These are phyloP conservation scores for Paragorgia papillata DNA, from an alignment of 92 coral and sea anemone species.

Conservation along the genomic window DNA sequence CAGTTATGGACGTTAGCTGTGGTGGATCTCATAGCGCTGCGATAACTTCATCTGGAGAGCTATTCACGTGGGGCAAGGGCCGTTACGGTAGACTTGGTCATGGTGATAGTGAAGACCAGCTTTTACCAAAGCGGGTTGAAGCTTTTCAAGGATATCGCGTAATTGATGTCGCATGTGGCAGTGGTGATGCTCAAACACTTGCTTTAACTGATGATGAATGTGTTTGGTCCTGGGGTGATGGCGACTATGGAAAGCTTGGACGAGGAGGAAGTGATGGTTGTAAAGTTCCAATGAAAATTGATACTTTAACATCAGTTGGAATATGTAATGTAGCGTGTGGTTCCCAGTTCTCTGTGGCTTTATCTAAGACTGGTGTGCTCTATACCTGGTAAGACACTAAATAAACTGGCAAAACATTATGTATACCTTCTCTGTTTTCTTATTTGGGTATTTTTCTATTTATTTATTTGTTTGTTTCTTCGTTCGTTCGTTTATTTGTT, in stretches of 20 bases:
- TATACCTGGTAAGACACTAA: conserved; percentile 81
- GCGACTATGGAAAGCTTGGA: conserved; percentile 97
- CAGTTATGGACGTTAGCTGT: conserved; percentile 81
- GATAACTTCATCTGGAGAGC: conserved; percentile 74
- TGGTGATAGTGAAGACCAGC: conserved; percentile 93
- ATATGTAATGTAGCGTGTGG: conserved; percentile 94
- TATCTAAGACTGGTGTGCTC: conserved; percentile 92
- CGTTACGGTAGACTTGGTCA: conserved; percentile 97
- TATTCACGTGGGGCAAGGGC: conserved; percentile 98
- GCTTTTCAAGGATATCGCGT: conserved; percentile 89
- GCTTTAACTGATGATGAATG: conserved; percentile 94
- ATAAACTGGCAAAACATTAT: too few relatives aligned
- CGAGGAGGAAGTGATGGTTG: conserved; percentile 99
- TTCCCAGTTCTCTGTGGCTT: conserved; percentile 96
- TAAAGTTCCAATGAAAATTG: conserved; percentile 91
- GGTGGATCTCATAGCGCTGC: conserved; percentile 99
- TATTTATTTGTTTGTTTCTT: too few relatives aligned
- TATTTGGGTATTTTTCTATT: too few relatives aligned
- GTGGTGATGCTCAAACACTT: conserved; percentile 99
- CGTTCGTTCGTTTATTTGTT: too few relatives aligned
- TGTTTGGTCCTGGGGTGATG: conserved; percentile 99
- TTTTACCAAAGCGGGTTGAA: conserved; percentile 87
- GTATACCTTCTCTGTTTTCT: too few relatives aligned
- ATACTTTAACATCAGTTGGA: conserved; percentile 77
- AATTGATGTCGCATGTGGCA: conserved; percentile 94